Percentiles rank a stretch among this genome's conserved stretches.
These are phyloP conservation scores for Heterodera filipjevi DNA, from an alignment of 2,888 invertebrate genomes.

Conservation along the genomic window DNA sequence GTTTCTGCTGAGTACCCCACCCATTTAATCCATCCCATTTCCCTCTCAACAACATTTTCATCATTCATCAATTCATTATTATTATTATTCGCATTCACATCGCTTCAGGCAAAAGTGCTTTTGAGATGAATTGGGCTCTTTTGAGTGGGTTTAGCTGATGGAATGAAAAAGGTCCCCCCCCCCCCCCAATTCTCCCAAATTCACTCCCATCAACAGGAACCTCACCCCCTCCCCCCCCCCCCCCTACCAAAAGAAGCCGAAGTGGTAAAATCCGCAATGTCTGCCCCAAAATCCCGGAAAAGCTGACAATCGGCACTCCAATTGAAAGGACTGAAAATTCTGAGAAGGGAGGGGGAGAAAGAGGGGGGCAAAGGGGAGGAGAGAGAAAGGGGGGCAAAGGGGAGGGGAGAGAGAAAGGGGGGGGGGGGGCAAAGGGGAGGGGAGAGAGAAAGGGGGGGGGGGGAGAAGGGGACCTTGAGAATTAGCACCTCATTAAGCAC, in stretches of 20 bases:
- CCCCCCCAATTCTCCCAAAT: conserved; percentile 1
- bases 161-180: not conserved
- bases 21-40: conserved; percentile 9
- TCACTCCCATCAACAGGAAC: conserved; percentile 1
- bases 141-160: conserved; percentile 10
- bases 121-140: not conserved
- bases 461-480: not conserved
- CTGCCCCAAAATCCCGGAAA: conserved; percentile 1
- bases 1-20: conserved; percentile 8
- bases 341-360: not conserved
- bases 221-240: not conserved
- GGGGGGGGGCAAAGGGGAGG: not conserved
- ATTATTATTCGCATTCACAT: not conserved
- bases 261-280: conserved; percentile 9
- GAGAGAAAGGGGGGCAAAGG: not conserved
- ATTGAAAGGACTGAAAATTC: not conserved
- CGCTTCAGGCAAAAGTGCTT: conserved; percentile 9
- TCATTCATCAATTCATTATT: conserved; percentile 9
- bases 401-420: not conserved
- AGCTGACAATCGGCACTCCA: not conserved
- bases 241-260: not conserved
- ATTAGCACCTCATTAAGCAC: not conserved
- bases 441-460: not conserved
- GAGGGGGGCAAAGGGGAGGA: not conserved
- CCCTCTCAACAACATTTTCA: conserved; percentile 7